These are phyloP conservation scores for Himalopsyche phryganea DNA, from an alignment of 1,140 invertebrate species.

Conservation along the genomic window DNA sequence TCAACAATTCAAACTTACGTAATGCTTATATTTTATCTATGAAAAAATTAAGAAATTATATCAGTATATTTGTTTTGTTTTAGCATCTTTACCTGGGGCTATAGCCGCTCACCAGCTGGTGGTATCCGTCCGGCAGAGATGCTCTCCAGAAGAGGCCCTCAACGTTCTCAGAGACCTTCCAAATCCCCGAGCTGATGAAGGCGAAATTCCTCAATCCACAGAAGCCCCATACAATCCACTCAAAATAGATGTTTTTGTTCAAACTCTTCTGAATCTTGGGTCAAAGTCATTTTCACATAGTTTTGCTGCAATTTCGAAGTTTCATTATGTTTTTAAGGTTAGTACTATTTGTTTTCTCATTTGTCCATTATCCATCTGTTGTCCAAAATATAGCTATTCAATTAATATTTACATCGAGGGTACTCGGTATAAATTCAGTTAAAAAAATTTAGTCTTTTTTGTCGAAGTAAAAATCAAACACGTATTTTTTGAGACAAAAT, in stretches of 20 bases:
- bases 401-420: too few relatives aligned
- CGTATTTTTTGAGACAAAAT: too few relatives aligned
- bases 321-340: conserved; percentile 90
- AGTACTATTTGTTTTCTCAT: conserved; percentile 10
- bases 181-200: conserved; percentile 68
- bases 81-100: conserved; percentile 78
- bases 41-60: too few relatives aligned
- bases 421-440: background rate
- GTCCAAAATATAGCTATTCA: too few relatives aligned
- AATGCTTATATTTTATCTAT: too few relatives aligned
- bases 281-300: conserved; percentile 97
- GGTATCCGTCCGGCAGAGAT: conserved; percentile 81
- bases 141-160: conserved; percentile 86
- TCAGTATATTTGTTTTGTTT: too few relatives aligned
- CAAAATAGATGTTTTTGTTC: conserved; percentile 96
- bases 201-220: conserved; percentile 56
- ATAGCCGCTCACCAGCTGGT: conserved; percentile 81
- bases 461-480: background rate
- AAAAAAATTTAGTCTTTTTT: background rate
- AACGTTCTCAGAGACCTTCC: conserved; percentile 83
- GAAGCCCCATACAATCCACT: conserved; percentile 77
- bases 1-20: too few relatives aligned
- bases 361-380: too few relatives aligned
- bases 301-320: conserved; percentile 96
- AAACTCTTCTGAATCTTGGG: conserved; percentile 88